Percentiles rank a stretch among this genome's conserved stretches.
Evolutionary conservation across 2,888 invertebrate species (phyloP).

Genomic region (Coelogynopora nodosa): DNA sequence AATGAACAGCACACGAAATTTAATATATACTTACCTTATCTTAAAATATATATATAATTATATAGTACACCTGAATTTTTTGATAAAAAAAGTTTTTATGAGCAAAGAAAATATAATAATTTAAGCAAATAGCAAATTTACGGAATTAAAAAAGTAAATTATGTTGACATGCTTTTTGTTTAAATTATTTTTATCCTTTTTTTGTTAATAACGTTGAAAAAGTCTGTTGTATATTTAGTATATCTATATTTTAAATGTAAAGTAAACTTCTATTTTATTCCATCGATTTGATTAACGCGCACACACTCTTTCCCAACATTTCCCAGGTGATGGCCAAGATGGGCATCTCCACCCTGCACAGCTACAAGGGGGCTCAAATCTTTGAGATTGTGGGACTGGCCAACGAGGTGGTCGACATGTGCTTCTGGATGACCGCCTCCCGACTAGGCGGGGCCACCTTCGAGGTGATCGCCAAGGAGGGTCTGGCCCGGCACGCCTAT

Average conservation of each 20-base stretch:
- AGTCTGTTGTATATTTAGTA: background rate
- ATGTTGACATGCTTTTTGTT: too few species aligned
- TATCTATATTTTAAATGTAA: too few species aligned
- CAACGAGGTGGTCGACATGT: constrained; percentile 84
- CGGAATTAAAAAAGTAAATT: too few species aligned
- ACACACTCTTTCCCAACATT: background rate
- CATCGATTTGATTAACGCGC: background rate
- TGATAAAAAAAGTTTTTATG: too few species aligned
- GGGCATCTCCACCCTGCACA: constrained; percentile 97
- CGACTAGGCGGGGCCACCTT: constrained; percentile 84
- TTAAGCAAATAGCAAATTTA: too few species aligned
- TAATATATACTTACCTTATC: too few species aligned
- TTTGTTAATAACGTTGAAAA: too few species aligned
- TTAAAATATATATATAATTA: too few species aligned
- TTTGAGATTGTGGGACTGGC: constrained; percentile 95
- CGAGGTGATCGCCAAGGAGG: constrained; percentile 78
- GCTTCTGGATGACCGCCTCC: constrained; percentile 75
- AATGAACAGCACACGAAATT: too few species aligned
- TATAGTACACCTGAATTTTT: too few species aligned
- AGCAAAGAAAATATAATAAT: too few species aligned
- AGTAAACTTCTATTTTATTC: background rate
- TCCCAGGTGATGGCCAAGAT: constrained; percentile 85
- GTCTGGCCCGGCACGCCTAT: constrained; percentile 68
- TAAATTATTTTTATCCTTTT: too few species aligned
- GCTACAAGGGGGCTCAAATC: constrained; percentile 97